Base-by-base conservation (phyloP, 2,888 invertebrate species). In the Oxycera nigricornis region DNA sequence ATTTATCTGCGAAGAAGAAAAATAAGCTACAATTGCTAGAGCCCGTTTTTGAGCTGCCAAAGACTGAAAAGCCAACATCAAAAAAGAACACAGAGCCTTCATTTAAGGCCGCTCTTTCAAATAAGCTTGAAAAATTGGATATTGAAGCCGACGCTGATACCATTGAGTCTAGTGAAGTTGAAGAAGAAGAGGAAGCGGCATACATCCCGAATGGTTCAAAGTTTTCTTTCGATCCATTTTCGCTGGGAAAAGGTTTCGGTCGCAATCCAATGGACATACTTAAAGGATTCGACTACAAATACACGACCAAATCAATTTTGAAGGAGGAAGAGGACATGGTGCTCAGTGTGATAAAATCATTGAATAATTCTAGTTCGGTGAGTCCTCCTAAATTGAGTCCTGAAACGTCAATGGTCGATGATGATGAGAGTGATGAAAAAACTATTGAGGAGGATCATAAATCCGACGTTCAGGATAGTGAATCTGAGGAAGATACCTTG, bases 271-370 rank as follows among this genome's bases (percentile, higher is more conserved):
- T 77, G 14, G 73, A 77, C 57, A 67, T 76, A 24, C 52, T 75
- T 7, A 74, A 74, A 61, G 77, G 77, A 31, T 77, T 77, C 11
- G 77, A 77, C 35, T 75, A 75, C 57, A 76, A 75, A 57, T 75
- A 72, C 14, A 73, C 67, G 62, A 75, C 57, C 20, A 75, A 73
- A 31, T 67, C 67, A 17, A 75, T 76, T 24, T 57, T 78, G 11
- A 77, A 77, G 62, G 76, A 78, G 57, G 77, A 77, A 35, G 78
- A 77, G 65, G 78, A 78, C 72, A 77, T 78, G 78, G 78, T 78
- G 11, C 75, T 77, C 6, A 77, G 67, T 74, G 77, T 77, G 20
- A 77, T 77, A 6, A 77, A 77, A 65, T 74, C 77, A 2, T 35
- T 77, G 7, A 70, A 30, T 28, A 65, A 65, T 39, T 73, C 76